Conservation (phyloP, 2,888 invertebrate species). For the Chesias legatella region DNA sequence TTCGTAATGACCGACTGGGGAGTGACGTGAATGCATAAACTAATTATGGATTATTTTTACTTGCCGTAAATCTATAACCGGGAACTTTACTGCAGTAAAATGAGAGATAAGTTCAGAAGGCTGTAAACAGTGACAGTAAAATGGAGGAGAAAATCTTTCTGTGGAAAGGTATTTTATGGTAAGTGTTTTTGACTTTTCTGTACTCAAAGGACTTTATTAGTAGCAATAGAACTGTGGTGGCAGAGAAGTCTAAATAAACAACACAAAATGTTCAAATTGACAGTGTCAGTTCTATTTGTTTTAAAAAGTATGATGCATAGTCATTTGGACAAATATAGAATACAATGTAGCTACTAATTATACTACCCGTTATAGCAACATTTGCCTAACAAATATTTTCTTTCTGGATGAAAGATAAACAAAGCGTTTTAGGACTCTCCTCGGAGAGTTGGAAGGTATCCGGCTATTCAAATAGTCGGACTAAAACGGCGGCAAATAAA, state of each 20-base stretch:
- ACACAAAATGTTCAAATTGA: constrained; percentile 15
- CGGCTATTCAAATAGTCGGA: constrained; percentile 5
- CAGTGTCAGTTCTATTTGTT: constrained; percentile 20
- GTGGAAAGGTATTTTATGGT: constrained; percentile 54
- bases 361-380: constrained; percentile 42
- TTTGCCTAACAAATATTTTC: constrained; percentile 56
- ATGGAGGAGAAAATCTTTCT: constrained; percentile 54
- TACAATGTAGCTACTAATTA: constrained; percentile 46
- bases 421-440: constrained; percentile 12
- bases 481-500: no score
- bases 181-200: no score
- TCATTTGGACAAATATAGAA: constrained; percentile 18
- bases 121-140: constrained; percentile 43
- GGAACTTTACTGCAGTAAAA: constrained; percentile 35
- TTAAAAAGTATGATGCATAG: constrained; percentile 18
- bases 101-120: constrained; percentile 40
- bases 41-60: constrained; percentile 17
- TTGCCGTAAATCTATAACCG: constrained; percentile 20
- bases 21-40: constrained; percentile 35
- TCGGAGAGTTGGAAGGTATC: constrained; percentile 22
- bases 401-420: constrained; percentile 49
- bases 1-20: constrained; percentile 28
- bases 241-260: constrained; percentile 13
- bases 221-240: no score
- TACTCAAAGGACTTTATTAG: no score